Base-by-base conservation (phyloP, 2,797 vertebrate genomes). In the Hipposideros larvatus region DNA sequence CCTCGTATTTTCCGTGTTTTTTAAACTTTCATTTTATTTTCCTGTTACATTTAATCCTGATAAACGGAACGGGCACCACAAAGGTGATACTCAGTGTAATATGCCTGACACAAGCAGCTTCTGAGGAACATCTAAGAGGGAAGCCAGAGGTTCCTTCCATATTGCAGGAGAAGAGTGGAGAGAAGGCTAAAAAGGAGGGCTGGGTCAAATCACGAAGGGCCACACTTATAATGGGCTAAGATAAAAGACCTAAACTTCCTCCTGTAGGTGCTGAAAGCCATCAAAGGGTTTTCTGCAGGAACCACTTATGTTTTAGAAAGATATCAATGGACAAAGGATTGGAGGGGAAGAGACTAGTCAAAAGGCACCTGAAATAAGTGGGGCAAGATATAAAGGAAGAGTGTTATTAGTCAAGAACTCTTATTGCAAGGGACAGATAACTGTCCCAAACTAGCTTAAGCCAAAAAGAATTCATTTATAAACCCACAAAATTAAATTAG, bases 401-500 rank as follows among this genome's bases (percentile, higher is more conserved):
- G 28, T 7, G 63, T 7, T 77, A 63, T 55, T 71, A 96, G 68
- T 83, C 14, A 88, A 85, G 61, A 87, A 90, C 22, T 43, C 61
- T 79, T 79, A 79, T 0, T 79, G 1, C 7, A 68, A 91, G 59
- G 51, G 22, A 86, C 19, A 90, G 37, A 94, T 94, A 95, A 85
- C 11, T 31, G 71, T 71, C 11, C 37, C 41, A 71, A 75, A 79
- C 28, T 85, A 88, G 24, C 37, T 51, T 26, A 84, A 88, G 46
- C 34, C 43, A 84, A 92, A 80, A 66, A 46, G 3, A 94, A 74
- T 74, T 66, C 57, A 71, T 77, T 85, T 66, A 89, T 51, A 77
- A 87, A 77, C 10, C 53, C 28, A 93, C 28, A 90, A 53, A 75
- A 87, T 90, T 79, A 65, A 41, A 16, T 66, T 43, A 92, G 70